These are phyloP conservation scores for Andrena chrysosceles DNA, from an alignment of 2,888 invertebrate species.

Conservation along the genomic window DNA sequence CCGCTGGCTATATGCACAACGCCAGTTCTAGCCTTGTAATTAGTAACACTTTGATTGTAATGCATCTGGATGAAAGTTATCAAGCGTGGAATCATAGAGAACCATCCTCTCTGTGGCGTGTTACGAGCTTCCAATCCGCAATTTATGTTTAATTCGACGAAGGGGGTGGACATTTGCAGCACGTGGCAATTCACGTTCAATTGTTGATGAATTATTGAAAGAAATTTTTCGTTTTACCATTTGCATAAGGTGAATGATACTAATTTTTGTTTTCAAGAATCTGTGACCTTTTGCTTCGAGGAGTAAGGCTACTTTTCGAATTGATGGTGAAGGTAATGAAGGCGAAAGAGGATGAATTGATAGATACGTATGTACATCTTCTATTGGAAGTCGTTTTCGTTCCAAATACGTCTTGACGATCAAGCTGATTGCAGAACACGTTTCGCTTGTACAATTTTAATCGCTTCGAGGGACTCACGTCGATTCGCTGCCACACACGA, in stretches of 20 bases:
- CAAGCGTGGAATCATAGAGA: constrained; percentile 9
- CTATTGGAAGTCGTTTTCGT: background rate
- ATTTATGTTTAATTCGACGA: too few species aligned
- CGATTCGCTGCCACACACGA: constrained; percentile 42
- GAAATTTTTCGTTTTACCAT: too few species aligned
- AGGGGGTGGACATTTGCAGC: too few species aligned
- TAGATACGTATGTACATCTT: background rate
- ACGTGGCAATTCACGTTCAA: too few species aligned
- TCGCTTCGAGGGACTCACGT: constrained; percentile 1
- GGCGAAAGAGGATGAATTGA: too few species aligned
- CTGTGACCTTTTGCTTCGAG: too few species aligned
- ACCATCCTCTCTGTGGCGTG: background rate
- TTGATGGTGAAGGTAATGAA: too few species aligned
- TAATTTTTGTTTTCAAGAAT: too few species aligned
- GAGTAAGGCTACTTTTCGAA: too few species aligned
- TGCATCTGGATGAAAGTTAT: background rate
- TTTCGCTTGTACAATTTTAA: constrained; percentile 22
- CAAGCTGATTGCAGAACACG: background rate
- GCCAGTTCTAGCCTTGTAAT: constrained; percentile 38
- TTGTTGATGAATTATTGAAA: too few species aligned
- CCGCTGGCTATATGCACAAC: constrained; percentile 30
- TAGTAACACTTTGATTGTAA: constrained; percentile 47
- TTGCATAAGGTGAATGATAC: too few species aligned
- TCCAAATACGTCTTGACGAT: background rate
- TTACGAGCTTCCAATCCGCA: background rate